phyloP scores from a whole-genome alignment of 2,113 vertebrate species.

The Glareola pratincola region DNA sequence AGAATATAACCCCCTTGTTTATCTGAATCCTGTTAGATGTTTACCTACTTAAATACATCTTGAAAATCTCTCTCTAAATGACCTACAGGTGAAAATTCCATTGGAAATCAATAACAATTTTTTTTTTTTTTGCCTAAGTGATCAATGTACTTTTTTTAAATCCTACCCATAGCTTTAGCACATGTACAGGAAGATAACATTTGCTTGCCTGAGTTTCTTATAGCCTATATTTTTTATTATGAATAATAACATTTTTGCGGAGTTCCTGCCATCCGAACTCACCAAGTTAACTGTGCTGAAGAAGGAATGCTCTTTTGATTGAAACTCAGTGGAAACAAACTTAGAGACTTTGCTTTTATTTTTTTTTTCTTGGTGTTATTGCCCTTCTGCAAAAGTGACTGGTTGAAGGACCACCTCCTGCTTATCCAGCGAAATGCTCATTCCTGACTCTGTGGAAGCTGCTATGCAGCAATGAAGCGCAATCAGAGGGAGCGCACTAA shows the following conservation, averaged over 20 bases:
- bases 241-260: neutral
- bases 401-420: neutral
- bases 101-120: neutral
- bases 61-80: neutral
- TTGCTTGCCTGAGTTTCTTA: fast-evolving
- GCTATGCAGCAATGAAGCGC: neutral
- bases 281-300: neutral
- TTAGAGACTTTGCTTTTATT: neutral
- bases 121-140: neutral
- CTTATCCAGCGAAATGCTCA: neutral
- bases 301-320: neutral
- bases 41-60: constrained; percentile 3
- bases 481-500: neutral
- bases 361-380: neutral
- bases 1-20: neutral
- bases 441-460: neutral
- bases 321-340: neutral
- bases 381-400: neutral
- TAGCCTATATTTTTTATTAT: neutral
- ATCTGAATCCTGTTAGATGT: neutral
- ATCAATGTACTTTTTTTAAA: neutral
- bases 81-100: neutral
- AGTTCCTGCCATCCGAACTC: neutral
- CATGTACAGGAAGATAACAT: neutral
- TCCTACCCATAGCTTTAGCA: neutral